Evolutionary conservation across 2,888 invertebrate species (phyloP), one percentile per base, ranked within the genome.

Genomic region (Meiosimyza decipiens): DNA sequence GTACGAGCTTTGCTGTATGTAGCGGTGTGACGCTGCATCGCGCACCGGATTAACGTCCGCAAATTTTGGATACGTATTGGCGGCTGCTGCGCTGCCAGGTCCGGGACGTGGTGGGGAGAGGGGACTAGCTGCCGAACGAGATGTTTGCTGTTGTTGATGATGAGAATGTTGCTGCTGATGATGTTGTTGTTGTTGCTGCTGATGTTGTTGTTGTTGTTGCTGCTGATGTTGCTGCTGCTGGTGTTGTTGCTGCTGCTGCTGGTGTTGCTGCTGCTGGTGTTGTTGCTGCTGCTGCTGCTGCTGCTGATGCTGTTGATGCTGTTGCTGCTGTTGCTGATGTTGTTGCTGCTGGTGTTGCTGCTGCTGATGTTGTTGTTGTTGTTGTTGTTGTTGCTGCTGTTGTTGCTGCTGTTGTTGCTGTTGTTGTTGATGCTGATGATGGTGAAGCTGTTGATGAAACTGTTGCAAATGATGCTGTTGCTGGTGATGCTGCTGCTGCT

Each of bases 101-200:
- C 84, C 85, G 49, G 86, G 84, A 57, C 87, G 82, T 73, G 87
- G 86, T 74, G 87, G 87, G 71, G 87, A 87, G 72, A 87, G 75
- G 66, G 87, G 87, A 83, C 87, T 87, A 77, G 87, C 86, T 81
- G 86, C 85, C 76, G 87, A 84, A 77, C 87, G 81, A 70, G 86
- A 84, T 75, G 84, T 82, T 73, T 82, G 79, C 71, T 82, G 82
- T 54, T 79, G 80, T 22, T 80, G 81, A 1, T 80, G 80, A 2
- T 81, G 81, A 1, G 79, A 80, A 0, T 80, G 81, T 0, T 81
- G 81, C 6, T 80, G 81, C 2, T 79, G 82, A 28, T 83, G 83
- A 1, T 82, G 82, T 0, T 82, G 82, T 0, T 83, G 79, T 3
- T 80, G 81, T 5, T 80, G 80, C 11, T 79, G 80, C n/a, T 80